Evolutionary conservation across 2,113 vertebrate genomes (phyloP).

Genomic region (Pelodiscus sinensis): DNA sequence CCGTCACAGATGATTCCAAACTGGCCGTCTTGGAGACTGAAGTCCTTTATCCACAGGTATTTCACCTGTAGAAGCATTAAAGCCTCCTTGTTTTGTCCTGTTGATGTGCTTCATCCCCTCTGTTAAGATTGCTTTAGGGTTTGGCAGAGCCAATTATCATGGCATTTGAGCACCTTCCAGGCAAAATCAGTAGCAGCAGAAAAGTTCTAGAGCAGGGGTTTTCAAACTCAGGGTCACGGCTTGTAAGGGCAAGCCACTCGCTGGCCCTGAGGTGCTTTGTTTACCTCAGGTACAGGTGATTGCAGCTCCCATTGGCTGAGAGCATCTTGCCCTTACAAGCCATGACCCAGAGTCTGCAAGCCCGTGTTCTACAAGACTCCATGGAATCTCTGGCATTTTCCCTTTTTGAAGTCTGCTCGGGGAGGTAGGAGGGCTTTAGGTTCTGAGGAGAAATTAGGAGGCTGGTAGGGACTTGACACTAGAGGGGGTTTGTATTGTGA

Average conservation of each 20-base stretch:
- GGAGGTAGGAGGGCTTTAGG: not conserved
- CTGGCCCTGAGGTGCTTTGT: no score
- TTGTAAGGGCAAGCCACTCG: no score
- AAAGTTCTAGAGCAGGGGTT: not conserved
- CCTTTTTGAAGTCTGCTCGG: not conserved
- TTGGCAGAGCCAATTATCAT: not conserved
- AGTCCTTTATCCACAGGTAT: constrained; percentile 3
- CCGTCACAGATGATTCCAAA: not conserved
- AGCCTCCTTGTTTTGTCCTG: not conserved
- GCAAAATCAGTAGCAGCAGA: not conserved
- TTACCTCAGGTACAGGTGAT: no score
- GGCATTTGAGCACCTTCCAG: not conserved
- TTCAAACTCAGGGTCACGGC: no score
- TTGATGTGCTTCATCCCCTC: not conserved
- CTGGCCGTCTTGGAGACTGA: not conserved
- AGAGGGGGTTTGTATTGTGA: not conserved
- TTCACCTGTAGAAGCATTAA: not conserved
- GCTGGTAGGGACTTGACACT: not conserved
- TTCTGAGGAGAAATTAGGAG: not conserved
- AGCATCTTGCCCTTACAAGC: no score
- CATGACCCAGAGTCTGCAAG: no score
- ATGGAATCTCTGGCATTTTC: not conserved
- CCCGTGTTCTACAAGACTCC: not conserved
- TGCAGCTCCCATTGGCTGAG: no score
- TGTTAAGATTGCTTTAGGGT: not conserved